phyloP scores from a whole-genome alignment of 1,140 invertebrate species.

The Venturia canescens region DNA sequence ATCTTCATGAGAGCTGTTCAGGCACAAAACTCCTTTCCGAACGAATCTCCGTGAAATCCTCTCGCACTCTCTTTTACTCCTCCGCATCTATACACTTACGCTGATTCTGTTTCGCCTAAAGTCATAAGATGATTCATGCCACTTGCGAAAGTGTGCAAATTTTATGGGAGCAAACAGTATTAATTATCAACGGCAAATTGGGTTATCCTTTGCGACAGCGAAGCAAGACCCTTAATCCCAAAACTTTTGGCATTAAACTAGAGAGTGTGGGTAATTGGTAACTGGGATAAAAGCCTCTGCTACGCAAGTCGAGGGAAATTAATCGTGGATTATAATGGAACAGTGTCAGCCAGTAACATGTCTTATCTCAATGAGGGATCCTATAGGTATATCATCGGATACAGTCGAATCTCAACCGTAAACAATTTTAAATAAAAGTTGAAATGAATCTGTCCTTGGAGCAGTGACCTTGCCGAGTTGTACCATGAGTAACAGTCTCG shows the following conservation, averaged over 20 bases:
- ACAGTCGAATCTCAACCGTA: neutral
- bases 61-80: neutral
- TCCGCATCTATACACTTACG: neutral
- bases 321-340: neutral
- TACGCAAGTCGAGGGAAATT: neutral
- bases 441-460: neutral
- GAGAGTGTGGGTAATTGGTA: neutral
- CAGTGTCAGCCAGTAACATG: neutral
- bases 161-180: slow-evolving; percentile 10
- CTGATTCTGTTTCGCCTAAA: neutral
- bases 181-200: slow-evolving; percentile 1
- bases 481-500: too few species aligned
- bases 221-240: neutral
- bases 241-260: neutral
- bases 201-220: neutral
- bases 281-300: neutral
- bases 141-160: neutral
- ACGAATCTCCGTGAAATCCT: too few species aligned
- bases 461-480: too few species aligned
- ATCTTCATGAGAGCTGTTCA: too few species aligned
- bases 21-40: too few species aligned
- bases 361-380: neutral
- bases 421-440: neutral
- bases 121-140: neutral
- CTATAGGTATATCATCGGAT: neutral